phyloP scores from a whole-genome alignment of 2,113 vertebrate species.

The Jaculus jaculus region DNA sequence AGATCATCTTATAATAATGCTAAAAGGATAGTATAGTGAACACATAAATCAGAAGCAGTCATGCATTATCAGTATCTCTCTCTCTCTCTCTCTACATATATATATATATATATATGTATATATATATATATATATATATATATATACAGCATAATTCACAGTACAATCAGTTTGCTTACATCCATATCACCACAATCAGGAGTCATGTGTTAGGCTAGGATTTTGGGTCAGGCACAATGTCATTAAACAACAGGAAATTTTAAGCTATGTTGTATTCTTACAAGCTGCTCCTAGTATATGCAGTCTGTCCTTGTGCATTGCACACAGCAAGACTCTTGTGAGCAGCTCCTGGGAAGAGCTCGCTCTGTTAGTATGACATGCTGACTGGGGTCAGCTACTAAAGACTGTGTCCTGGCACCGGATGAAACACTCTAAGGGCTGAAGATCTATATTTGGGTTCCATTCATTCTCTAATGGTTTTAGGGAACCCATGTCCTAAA shows the following conservation, averaged over 20 bases:
- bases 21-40: neutral
- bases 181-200: neutral
- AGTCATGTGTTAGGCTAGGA: neutral
- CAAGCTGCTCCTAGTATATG: fast-evolving
- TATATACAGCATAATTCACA: neutral
- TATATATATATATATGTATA: no score
- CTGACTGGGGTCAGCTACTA: neutral
- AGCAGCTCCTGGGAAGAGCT: neutral
- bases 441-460: neutral
- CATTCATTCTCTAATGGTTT: neutral
- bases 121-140: no score
- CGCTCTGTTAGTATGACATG: neutral
- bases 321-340: neutral
- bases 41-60: neutral
- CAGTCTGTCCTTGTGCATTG: neutral
- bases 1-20: neutral
- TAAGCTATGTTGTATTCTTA: neutral
- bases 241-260: neutral
- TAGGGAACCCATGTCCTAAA: neutral
- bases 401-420: neutral
- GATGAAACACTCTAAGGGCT: neutral
- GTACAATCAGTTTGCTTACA: neutral
- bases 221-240: no score
- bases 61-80: neutral
- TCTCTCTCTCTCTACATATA: no score